A percentile compares a stretch with the other conserved stretches of the same genome.
These are phyloP conservation scores for Micromussa lordhowensis DNA, from an alignment of 92 coral and sea anemone species.

Conservation along the genomic window DNA sequence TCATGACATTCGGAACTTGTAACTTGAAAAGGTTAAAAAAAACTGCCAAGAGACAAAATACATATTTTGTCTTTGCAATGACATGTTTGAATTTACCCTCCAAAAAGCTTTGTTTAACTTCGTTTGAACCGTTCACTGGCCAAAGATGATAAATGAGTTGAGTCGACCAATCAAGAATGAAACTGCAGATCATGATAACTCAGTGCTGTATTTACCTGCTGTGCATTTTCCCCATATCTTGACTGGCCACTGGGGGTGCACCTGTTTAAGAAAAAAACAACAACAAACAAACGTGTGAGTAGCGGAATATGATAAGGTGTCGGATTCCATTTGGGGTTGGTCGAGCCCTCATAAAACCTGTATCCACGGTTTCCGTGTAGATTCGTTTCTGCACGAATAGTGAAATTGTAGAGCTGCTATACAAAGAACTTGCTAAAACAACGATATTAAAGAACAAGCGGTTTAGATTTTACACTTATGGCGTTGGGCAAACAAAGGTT, in stretches of 20 bases:
- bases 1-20: no score
- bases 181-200: neutral
- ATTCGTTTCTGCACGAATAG: no score
- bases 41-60: no score
- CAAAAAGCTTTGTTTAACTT: neutral
- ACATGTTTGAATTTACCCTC: neutral
- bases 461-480: no score
- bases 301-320: neutral
- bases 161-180: neutral
- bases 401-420: no score
- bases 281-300: neutral
- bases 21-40: no score
- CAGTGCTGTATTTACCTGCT: conserved; percentile 73
- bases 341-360: neutral
- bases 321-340: neutral
- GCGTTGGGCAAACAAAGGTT: no score
- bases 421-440: neutral
- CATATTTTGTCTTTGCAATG: neutral
- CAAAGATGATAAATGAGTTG: neutral
- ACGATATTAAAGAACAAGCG: no score
- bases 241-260: conserved; percentile 91
- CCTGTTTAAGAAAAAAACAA: conserved; percentile 66
- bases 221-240: conserved; percentile 81
- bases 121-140: neutral
- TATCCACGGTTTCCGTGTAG: no score